Base-by-base conservation (phyloP, 2,113 vertebrate genomes). In the Ammodytes dubius region DNA sequence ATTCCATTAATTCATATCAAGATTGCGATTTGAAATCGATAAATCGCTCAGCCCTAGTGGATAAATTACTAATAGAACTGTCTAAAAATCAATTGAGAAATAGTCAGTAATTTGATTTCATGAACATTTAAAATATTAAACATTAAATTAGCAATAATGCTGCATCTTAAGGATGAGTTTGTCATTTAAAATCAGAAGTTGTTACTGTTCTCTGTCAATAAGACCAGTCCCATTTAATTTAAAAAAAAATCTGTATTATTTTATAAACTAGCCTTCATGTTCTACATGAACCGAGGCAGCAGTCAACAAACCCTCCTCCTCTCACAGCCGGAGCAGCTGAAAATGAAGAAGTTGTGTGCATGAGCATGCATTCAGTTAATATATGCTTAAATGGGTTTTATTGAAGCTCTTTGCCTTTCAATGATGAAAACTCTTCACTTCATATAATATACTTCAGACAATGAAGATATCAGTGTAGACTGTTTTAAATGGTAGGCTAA, bases 261-360 rank as follows among this genome's bases (percentile, higher is more conserved):
- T n/a, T 7, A 15, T 40, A 54, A 12, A 39, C 39, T 3, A 39
- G 52, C 43, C 10, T 4, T 27, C 27, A 27, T 75, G 27, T 46
- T 80, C 66, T 27, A 65, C 40, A 53, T 19, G 40, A 70, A 39
- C 8, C 37, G 52, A 37, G 11, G 46, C 53, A 50, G 71, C 45
- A 17, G 40, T 47, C 12, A 46, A 3, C 53, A 72, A 74, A 73
- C 37, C 15, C 53, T 73, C 65, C 27, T 40, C 73, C 42, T 74
- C 45, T 65, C 71, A 66, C 67, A 70, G 70, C 39, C 66, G 13
- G 15, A 79, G 42, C 60, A 75, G 57, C 52, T 76, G 57, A 45
- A 19, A 78, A 70, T 79, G 9, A 74, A 63, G 10, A 8, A 35
- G 15, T 35, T 35, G 47, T 63, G 56, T 39, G n/a, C 56, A 40